Evolutionary conservation across 2,888 invertebrate species (phyloP), one percentile per base, ranked within the genome.

Genomic region (Acheta domesticus): DNA sequence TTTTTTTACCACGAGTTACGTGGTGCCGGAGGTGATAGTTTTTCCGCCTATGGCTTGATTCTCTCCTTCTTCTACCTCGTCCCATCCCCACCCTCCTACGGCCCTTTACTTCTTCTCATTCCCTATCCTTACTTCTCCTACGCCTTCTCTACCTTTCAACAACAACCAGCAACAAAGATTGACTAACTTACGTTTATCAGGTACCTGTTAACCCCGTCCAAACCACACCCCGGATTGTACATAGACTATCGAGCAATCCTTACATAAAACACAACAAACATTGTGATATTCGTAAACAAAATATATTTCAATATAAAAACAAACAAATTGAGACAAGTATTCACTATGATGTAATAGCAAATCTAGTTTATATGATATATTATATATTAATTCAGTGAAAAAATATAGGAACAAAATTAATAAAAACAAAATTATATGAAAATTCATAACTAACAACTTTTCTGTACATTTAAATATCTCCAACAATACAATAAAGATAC

Each of bases 301-400:
- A 82, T 79, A 80, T 80, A 81, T 81, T 80, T 81, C 36, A 77
- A 75, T 81, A 82, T 77, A 79, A 87, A 87, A 85, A 87, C 83
- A 84, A 84, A 82, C 82, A 83, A 82, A 82, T 82, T 75, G 76
- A 82, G 62, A 62, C 62, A 62, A 62, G 16, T 62, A 62, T 62
- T 62, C n/a, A 62, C 62, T 62, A 62, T 62, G 84, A 75, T 75
- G 86, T 86, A 84, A 83, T 83, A 83, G 83, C 83, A 84, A 75
- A 82, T 82, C 81, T 82, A 82, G 82, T 81, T 79, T 82, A 81
- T 81, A 82, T 62, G 62, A 81, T 81, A 82, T 36, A 36, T 82
- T 80, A 81, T 81, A 80, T 80, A 82, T 82, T 80, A 81, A 82
- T 82, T 82, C 82, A 81, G 82, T 83, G 83, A 83, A 83, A 83